A percentile compares a stretch with the other conserved stretches of the same genome.
These are phyloP conservation scores for Aphaenogaster floridana DNA, from an alignment of 1,140 invertebrate genomes.

Conservation along the genomic window DNA sequence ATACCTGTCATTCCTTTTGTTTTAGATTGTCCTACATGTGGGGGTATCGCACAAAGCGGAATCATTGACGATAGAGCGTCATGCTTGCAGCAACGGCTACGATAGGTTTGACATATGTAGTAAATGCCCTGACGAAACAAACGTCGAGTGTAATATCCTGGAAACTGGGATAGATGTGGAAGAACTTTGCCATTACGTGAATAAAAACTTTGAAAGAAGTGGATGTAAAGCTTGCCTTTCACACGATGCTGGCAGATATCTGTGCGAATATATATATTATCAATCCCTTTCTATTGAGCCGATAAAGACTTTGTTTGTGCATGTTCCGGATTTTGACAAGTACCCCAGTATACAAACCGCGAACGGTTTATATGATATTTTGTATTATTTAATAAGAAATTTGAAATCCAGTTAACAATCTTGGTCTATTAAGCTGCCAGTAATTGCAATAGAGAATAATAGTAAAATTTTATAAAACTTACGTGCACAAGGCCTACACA, in stretches of 20 bases:
- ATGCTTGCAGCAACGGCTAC: slow-evolving; percentile 88
- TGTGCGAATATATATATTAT: slow-evolving; percentile 91
- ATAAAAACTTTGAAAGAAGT: slow-evolving; percentile 77
- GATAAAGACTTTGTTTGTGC: slow-evolving; percentile 89
- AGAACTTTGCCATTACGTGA: slow-evolving; percentile 84
- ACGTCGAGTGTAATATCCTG: slow-evolving; percentile 80
- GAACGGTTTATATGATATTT: slow-evolving; percentile 87
- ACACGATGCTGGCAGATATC: slow-evolving; percentile 87
- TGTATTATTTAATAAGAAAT: slow-evolving; percentile 80
- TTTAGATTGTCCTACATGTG: slow-evolving; percentile 89
- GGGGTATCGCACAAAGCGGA: slow-evolving; percentile 88
- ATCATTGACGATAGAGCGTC: slow-evolving; percentile 88
- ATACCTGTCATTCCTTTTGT: slow-evolving; percentile 37
- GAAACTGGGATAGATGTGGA: slow-evolving; percentile 84
- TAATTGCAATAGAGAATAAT: slow-evolving; percentile 25
- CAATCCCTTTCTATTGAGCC: slow-evolving; percentile 88
- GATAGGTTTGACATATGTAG: slow-evolving; percentile 85
- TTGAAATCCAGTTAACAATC: slow-evolving; percentile 34
- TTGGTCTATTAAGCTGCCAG: neutral
- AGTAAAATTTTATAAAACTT: slow-evolving; percentile 26
- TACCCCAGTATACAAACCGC: slow-evolving; percentile 87
- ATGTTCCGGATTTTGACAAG: slow-evolving; percentile 88
- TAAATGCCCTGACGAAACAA: slow-evolving; percentile 83
- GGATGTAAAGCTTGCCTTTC: slow-evolving; percentile 82
- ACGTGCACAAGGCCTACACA: neutral